Conservation (phyloP, 2,113 vertebrate genomes). For the Melanerpes formicivorus region DNA sequence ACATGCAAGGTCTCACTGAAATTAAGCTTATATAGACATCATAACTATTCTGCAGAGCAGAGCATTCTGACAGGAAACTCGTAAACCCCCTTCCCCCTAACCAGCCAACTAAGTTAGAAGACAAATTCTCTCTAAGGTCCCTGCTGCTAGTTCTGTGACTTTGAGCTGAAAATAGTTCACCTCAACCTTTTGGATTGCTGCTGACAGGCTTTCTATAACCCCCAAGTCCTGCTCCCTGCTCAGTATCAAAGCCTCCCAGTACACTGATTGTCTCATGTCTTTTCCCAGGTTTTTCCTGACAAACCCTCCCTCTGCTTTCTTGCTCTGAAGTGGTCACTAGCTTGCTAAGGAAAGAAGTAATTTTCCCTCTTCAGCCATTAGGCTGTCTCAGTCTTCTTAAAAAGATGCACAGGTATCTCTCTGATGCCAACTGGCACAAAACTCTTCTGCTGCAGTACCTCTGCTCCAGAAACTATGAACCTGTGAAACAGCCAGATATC, state of each 20-base stretch:
- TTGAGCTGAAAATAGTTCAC: neutral
- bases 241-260: neutral
- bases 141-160: neutral
- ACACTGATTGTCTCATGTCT: neutral
- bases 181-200: neutral
- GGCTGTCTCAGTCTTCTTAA: neutral
- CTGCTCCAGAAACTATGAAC: neutral
- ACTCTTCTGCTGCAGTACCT: neutral
- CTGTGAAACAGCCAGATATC: neutral
- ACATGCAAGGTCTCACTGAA: neutral
- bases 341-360: neutral
- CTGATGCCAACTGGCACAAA: neutral
- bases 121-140: neutral
- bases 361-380: neutral
- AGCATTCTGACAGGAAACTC: neutral
- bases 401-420: neutral
- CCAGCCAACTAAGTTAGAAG: neutral
- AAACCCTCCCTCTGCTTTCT: neutral
- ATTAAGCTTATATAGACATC: neutral
- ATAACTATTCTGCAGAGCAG: neutral
- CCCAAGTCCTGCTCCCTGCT: neutral
- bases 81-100: neutral
- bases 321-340: neutral
- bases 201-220: neutral
- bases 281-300: neutral